Conservation (phyloP, 1,140 invertebrate species). For the Gonioctena quinquepunctata region DNA sequence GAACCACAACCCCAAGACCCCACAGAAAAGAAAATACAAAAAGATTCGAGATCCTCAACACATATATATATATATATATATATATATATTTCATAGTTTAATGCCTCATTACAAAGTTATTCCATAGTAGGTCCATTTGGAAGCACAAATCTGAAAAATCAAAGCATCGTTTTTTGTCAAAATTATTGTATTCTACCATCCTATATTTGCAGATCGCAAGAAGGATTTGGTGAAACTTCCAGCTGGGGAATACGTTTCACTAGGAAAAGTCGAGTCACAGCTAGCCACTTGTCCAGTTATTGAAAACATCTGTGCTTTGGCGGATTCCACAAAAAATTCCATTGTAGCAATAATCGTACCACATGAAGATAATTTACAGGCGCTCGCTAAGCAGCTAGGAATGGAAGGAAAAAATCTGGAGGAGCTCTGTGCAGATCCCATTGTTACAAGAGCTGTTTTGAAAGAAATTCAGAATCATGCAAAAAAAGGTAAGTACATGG, state of each 20-base stretch:
- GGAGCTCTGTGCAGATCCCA: constrained; percentile 71
- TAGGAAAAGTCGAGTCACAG: constrained; percentile 89
- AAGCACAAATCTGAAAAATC: too few relatives aligned
- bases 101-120: too few relatives aligned
- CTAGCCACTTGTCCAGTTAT: constrained; percentile 91
- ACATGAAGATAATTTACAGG: constrained; percentile 71
- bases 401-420: constrained; percentile 66
- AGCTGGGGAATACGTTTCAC: constrained; percentile 94
- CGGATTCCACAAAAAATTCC: constrained; percentile 81
- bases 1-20: too few relatives aligned
- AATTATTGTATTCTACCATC: too few relatives aligned
- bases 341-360: constrained; percentile 92
- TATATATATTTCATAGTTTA: too few relatives aligned
- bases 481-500: constrained; percentile 76
- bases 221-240: constrained; percentile 98
- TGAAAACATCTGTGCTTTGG: constrained; percentile 96
- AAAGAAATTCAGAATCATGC: constrained; percentile 79
- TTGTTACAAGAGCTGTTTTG: constrained; percentile 77
- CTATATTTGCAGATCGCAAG: constrained; percentile 87
- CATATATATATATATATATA: too few relatives aligned
- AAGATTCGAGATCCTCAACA: too few relatives aligned
- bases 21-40: too few relatives aligned
- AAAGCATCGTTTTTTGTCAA: too few relatives aligned
- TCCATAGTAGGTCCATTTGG: too few relatives aligned
- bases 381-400: constrained; percentile 68